Conservation (phyloP, 2,797 vertebrate species). For the Lithobates sylvaticus region DNA sequence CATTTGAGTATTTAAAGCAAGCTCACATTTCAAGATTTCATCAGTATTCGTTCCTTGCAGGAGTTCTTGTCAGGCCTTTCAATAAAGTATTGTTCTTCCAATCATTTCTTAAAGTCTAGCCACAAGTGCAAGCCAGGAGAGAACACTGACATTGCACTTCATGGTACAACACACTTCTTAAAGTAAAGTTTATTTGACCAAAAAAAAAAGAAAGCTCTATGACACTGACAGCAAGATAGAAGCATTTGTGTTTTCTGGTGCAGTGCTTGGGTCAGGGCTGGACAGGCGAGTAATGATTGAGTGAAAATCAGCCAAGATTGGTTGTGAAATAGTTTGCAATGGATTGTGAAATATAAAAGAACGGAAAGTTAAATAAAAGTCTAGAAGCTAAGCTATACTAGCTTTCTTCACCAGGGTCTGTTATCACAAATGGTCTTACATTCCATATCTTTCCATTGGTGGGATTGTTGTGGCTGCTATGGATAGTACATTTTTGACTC, state of each 20-base stretch:
- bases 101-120: constrained; percentile 27
- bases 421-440: no score
- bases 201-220: neutral
- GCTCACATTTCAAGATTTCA: constrained; percentile 37
- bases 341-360: no score
- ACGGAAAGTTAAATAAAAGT: no score
- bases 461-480: no score
- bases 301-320: no score
- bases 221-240: neutral
- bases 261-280: neutral
- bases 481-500: no score
- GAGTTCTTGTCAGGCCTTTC: constrained; percentile 48
- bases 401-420: no score
- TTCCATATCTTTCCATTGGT: no score
- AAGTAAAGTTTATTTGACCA: neutral
- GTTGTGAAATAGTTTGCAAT: no score
- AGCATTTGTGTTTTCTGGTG: neutral
- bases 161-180: neutral
- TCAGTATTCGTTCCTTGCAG: constrained; percentile 55
- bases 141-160: constrained; percentile 9
- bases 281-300: no score
- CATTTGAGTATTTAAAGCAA: constrained; percentile 50
- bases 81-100: constrained; percentile 45
- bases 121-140: constrained; percentile 24
- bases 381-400: no score